These are phyloP conservation scores for Barbus barbus DNA, from an alignment of 2,113 vertebrate genomes.

Conservation along the genomic window DNA sequence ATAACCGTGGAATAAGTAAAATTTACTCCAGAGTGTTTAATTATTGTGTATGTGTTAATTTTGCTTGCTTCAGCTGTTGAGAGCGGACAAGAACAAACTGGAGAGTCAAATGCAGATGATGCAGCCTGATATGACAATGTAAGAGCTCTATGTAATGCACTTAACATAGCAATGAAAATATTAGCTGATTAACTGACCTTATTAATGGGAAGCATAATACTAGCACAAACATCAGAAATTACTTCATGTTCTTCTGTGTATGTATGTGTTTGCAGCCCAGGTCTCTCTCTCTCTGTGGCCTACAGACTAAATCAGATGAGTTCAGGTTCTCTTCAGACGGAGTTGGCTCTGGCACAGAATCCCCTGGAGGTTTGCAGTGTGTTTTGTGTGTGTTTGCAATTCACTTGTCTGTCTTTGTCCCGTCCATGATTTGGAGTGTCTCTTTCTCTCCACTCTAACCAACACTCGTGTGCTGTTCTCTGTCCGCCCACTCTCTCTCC, in stretches of 20 bases:
- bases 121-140: conserved; percentile 83
- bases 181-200: background rate
- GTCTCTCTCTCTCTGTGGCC: conserved; percentile 69
- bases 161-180: background rate
- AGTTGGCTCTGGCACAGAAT: conserved; percentile 84
- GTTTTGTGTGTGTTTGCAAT: background rate
- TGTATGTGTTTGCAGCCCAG: conserved; percentile 55
- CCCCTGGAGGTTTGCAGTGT: conserved; percentile 76
- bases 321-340: conserved; percentile 79
- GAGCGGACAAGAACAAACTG: conserved; percentile 82
- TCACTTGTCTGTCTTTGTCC: background rate
- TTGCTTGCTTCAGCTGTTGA: conserved; percentile 67
- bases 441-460: conserved; percentile 22
- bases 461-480: conserved; percentile 15
- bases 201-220: background rate
- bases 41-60: background rate
- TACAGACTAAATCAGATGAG: conserved; percentile 70
- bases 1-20: background rate
- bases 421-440: background rate
- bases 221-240: background rate
- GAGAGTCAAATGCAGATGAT: conserved; percentile 80
- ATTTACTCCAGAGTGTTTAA: background rate
- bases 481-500: conserved; percentile 17
- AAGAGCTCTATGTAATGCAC: conserved; percentile 53
- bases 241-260: background rate